Evolutionary conservation across 2,797 vertebrate species (phyloP).

Genomic region (Betta splendens): DNA sequence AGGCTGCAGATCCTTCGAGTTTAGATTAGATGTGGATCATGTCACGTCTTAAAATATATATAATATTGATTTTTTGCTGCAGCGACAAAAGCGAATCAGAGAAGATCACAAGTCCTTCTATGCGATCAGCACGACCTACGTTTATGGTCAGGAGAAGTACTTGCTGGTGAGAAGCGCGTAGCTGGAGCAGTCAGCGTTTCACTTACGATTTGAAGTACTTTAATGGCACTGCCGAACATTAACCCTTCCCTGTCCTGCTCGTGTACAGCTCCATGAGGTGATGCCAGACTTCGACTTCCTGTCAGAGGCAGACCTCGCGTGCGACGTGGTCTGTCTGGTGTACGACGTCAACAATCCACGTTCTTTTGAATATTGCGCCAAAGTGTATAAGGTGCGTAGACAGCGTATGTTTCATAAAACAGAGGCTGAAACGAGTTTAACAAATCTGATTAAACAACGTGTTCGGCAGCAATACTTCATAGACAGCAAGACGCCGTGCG

Average conservation of each 20-base stretch:
- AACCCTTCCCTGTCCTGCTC: constrained; percentile 11
- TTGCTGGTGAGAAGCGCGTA: constrained; percentile 86
- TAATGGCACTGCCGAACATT: constrained; percentile 26
- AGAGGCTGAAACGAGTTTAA: no score
- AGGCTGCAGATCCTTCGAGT: no score
- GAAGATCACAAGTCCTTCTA: constrained; percentile 96
- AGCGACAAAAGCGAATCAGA: constrained; percentile 89
- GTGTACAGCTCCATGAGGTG: constrained; percentile 88
- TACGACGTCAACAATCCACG: constrained; percentile 92
- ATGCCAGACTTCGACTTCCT: constrained; percentile 91
- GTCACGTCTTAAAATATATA: no score
- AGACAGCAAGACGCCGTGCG: constrained; percentile 95
- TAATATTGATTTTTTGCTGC: constrained; percentile 41
- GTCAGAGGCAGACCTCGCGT: constrained; percentile 87
- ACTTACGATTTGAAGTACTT: constrained; percentile 24
- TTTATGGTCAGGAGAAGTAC: constrained; percentile 98
- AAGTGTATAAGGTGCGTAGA: constrained; percentile 91
- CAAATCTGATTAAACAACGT: not conserved
- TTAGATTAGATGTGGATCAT: no score
- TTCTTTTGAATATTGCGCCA: constrained; percentile 96
- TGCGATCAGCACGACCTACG: constrained; percentile 95
- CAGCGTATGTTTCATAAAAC: not conserved
- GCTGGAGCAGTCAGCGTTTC: not conserved
- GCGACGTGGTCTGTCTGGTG: constrained; percentile 95
- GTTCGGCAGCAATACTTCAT: constrained; percentile 93